Conservation (phyloP, 2,888 invertebrate species). For the Lypha dubia region DNA sequence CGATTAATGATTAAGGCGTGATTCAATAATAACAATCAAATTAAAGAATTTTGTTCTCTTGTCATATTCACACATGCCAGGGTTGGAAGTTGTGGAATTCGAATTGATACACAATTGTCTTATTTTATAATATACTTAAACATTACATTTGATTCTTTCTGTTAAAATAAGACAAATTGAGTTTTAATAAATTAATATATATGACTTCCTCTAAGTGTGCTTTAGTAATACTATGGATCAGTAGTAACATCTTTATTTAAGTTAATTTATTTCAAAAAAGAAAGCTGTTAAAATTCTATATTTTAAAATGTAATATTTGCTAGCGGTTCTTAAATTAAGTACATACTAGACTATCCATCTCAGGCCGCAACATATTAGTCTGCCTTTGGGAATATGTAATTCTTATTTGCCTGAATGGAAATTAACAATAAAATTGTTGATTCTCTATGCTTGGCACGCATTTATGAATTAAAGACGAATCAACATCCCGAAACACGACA, state of each 20-base stretch:
- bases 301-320: too few relatives aligned
- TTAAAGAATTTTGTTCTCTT: conserved; percentile 30
- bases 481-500: conserved; percentile 34
- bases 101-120: neutral
- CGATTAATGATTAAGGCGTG: conserved; percentile 70
- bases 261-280: too few relatives aligned
- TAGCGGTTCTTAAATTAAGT: too few relatives aligned
- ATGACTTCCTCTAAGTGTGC: too few relatives aligned
- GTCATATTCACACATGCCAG: conserved; percentile 26
- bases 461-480: conserved; percentile 50
- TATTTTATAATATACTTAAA: too few relatives aligned
- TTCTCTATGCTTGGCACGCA: conserved; percentile 67
- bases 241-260: too few relatives aligned
- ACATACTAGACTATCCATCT: conserved; percentile 14
- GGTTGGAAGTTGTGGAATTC: conserved; percentile 3
- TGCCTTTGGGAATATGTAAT: conserved; percentile 27
- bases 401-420: conserved; percentile 3
- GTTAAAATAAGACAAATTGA: too few relatives aligned
- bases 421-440: conserved; percentile 37
- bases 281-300: too few relatives aligned
- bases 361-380: neutral
- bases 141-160: too few relatives aligned
- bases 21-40: conserved; percentile 69
- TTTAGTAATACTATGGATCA: too few relatives aligned
- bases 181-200: too few relatives aligned